Evolutionary conservation across 2,797 vertebrate species (phyloP), one percentile per base, ranked within the genome.

Genomic region (Gadopsis bispinosus): DNA sequence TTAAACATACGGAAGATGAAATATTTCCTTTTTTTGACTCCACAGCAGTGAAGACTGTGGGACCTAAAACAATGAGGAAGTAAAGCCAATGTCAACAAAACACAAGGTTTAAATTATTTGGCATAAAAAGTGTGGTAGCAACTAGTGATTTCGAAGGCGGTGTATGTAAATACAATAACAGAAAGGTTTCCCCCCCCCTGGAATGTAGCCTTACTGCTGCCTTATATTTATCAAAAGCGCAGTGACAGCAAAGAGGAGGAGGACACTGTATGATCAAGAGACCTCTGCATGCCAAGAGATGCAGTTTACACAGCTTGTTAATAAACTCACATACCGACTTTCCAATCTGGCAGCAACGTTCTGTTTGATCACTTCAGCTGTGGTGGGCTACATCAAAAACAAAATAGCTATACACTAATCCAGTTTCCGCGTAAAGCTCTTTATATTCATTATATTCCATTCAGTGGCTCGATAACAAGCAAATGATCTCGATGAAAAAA

Each of bases 381-480:
- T 39, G 37, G 51, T 20, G 37, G 51, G 35, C 17, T 29, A 7
- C 11, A 73, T 77, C n/a, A 64, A 81, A 72, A 54, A 50, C 8
- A 69, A 60, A 76, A 75, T 54, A 17, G 19, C n/a, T 75, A 20
- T 19, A 58, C 33, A 13, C 43, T 6, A 47, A 29, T 45, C 22
- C 12, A 13, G 31, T 67, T 69, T 56, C 37, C 54, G 37, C 7
- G 11, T 41, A 12, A 76, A 75, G 53, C 58, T 74, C 62, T 81
- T 87, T n/a, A 31, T 67, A 62, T 75, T 26, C 26, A 26, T 26
- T 26, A 26, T 26, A 26, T 26, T 26, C 26, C 56, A 65, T 77
- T 75, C 56, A 78, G 35, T 13, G 17, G 33, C 60, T 80, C 33
- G 9, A 66, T 80, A 87, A 80, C 62, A 69, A 81, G 60, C 63